Percentiles rank a stretch among this genome's conserved stretches.
These are phyloP conservation scores for Sebastes kiyomatsui DNA, from an alignment of 2,797 vertebrate species.

Conservation along the genomic window DNA sequence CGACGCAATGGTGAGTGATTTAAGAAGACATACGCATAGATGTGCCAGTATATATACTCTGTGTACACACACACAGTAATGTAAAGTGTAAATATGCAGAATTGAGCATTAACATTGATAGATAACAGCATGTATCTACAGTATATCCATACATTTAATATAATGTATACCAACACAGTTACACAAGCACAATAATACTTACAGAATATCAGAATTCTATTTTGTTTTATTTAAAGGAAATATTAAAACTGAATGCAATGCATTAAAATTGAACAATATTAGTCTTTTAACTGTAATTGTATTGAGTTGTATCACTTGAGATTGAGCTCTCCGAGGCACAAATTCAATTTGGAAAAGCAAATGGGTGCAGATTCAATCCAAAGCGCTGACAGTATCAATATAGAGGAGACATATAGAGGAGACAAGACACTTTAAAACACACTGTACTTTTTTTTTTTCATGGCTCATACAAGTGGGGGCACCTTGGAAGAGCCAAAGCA, in stretches of 20 bases:
- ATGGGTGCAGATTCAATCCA: background rate
- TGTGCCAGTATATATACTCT: background rate
- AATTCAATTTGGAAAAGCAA: background rate
- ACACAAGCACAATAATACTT: background rate
- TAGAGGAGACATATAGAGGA: background rate
- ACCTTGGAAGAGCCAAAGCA: background rate
- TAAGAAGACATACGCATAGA: slow-evolving; percentile 21
- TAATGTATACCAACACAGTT: background rate
- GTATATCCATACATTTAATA: background rate
- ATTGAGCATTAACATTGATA: background rate
- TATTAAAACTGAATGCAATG: background rate
- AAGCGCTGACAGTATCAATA: background rate
- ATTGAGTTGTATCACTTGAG: background rate
- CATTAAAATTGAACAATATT: background rate
- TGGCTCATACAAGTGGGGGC: background rate
- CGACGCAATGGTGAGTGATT: slow-evolving; percentile 34
- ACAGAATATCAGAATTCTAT: background rate
- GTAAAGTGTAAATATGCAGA: background rate
- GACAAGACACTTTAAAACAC: background rate
- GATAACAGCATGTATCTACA: background rate
- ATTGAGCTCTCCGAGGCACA: background rate
- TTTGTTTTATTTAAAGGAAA: background rate
- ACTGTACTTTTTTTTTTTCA: background rate
- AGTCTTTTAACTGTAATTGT: background rate
- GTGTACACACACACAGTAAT: background rate